Conservation (phyloP, 1,140 invertebrate genomes). For the Drosophila burlai region DNA sequence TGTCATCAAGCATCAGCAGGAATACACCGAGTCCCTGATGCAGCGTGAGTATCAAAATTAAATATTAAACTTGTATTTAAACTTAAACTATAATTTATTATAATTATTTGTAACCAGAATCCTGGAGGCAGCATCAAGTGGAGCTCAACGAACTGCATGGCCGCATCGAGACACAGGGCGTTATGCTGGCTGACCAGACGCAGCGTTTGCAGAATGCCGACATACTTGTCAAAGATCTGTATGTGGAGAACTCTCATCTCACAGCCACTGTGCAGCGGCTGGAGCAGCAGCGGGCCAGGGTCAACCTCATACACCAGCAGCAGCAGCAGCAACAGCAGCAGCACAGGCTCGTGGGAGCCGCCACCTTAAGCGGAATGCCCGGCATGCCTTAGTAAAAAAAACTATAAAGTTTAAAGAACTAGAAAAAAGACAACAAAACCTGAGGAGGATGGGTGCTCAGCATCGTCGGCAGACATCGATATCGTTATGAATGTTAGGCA, state of each 20-base stretch:
- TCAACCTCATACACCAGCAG: conserved; percentile 80
- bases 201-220: conserved; percentile 90
- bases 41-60: conserved; percentile 86
- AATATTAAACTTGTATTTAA: not conserved
- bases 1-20: conserved; percentile 88
- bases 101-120: conserved; percentile 84
- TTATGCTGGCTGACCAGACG: conserved; percentile 88
- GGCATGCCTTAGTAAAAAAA: conserved; percentile 78
- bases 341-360: conserved; percentile 51
- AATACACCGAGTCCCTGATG: conserved; percentile 88
- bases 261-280: conserved; percentile 88
- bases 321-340: conserved; percentile 58
- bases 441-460: conserved; percentile 39
- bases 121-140: conserved; percentile 88
- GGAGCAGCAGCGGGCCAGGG: conserved; percentile 86
- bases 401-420: conserved; percentile 17
- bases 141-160: conserved; percentile 88
- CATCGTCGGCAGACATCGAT: conserved; percentile 59
- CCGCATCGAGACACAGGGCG: conserved; percentile 87
- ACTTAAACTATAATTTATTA: not conserved
- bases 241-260: conserved; percentile 92
- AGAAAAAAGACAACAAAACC: conserved; percentile 25
- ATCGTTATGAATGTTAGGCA: conserved; percentile 54
- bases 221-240: conserved; percentile 91
- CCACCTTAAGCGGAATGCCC: conserved; percentile 52